These are phyloP conservation scores for Natator depressus DNA, from an alignment of 2,113 vertebrate genomes.

Conservation along the genomic window DNA sequence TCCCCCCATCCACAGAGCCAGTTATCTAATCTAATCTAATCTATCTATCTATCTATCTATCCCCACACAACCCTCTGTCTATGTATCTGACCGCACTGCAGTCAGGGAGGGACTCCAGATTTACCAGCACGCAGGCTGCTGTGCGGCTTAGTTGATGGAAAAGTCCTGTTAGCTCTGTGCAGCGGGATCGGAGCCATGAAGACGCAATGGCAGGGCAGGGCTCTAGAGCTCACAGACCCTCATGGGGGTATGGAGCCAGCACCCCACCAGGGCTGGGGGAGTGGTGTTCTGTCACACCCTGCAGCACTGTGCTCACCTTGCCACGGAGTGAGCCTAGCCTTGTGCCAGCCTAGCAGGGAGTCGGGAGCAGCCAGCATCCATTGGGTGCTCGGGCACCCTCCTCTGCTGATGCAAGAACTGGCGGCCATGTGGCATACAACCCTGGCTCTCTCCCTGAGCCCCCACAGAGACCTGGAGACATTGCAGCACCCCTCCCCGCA, in stretches of 20 bases:
- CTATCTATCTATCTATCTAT: not conserved
- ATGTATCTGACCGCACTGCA: not conserved
- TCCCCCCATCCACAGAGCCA: too few relatives aligned
- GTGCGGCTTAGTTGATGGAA: not conserved
- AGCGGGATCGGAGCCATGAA: rapidly evolving
- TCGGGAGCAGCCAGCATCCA: not conserved
- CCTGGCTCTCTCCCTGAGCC: not conserved
- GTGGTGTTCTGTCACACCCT: too few relatives aligned
- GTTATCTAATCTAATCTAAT: too few relatives aligned
- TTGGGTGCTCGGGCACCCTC: not conserved
- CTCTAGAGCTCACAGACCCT: not conserved
- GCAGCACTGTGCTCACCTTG: not conserved
- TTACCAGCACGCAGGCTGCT: not conserved
- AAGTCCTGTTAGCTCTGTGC: rapidly evolving
- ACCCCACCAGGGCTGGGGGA: too few relatives aligned
- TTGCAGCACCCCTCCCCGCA: not conserved
- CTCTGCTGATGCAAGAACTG: too few relatives aligned
- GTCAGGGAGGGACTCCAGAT: not conserved
- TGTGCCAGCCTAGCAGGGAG: not conserved
- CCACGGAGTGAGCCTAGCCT: not conserved
- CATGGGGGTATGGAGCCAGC: not conserved
- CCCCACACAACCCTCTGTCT: too few relatives aligned
- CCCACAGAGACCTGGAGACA: not conserved
- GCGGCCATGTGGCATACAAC: too few relatives aligned
- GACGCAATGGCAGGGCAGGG: not conserved